Evolutionary conservation across 1,140 invertebrate species (phyloP).

Genomic region (Platyura marginata): DNA sequence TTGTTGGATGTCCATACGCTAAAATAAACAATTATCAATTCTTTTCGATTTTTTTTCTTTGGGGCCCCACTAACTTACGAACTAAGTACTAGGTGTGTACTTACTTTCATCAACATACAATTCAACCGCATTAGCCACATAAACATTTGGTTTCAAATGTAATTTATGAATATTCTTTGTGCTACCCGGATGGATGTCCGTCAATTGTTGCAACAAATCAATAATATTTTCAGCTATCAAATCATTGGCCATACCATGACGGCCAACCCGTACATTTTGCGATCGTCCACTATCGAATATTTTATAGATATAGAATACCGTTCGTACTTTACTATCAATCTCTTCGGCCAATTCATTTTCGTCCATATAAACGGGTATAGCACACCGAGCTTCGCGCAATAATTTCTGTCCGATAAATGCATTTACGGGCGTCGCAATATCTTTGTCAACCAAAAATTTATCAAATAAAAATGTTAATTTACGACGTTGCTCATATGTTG

Average conservation of each 20-base stretch:
- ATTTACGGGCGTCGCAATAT: neutral
- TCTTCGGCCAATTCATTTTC: neutral
- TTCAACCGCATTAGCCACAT: neutral
- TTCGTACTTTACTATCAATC: neutral
- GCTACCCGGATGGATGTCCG: conserved; percentile 28
- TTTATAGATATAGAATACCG: neutral
- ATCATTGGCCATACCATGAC: conserved; percentile 21
- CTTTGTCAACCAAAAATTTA: neutral
- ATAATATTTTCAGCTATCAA: conserved; percentile 29
- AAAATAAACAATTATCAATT: no score
- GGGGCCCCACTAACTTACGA: no score
- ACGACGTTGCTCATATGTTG: neutral
- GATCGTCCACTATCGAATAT: neutral
- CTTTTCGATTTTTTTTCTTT: no score
- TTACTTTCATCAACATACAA: neutral
- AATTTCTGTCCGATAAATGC: neutral
- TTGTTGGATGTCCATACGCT: no score
- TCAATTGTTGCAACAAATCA: conserved; percentile 20
- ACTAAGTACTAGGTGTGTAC: no score
- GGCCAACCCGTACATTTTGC: conserved; percentile 24
- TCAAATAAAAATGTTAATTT: neutral
- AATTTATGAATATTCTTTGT: conserved; percentile 29
- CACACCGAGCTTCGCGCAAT: neutral
- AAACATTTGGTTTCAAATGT: conserved; percentile 21
- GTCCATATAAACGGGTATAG: neutral